Evolutionary conservation across 2,113 vertebrate genomes (phyloP), one percentile per base, ranked within the genome.

Genomic region (Clarias macrocephalus): DNA sequence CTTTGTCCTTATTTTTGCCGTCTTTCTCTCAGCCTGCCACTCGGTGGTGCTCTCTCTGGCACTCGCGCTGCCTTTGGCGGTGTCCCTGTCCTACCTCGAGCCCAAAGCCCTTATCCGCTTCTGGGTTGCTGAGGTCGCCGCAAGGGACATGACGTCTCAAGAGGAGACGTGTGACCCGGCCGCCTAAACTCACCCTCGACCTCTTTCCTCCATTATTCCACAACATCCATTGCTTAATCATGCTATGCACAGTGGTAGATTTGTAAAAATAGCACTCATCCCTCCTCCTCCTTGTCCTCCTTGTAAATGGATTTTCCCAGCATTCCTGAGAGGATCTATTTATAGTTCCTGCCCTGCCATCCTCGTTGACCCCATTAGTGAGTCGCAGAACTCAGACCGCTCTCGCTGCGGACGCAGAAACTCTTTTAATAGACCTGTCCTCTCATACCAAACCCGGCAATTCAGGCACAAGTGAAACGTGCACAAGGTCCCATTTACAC

Each of bases 61-160:
- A 83, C 93, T 98, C 91, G 97, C 97, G 88, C 94, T 98, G 89
- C 97, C 97, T 92, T 96, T 99, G 0, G 97, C 97, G 91, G 92
- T 99, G 87, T 97, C 96, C 62, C 95, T 99, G 87, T 99, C 96
- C 92, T 99, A 97, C 91, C 94, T 99, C 86, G 97, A 99, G 95
- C 96, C 94, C 73, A 94, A 96, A 90, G 94, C 92, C 23, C 92
- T 95, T 60, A 90, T 73, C 1, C 85, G 57, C 30, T 85, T 86
- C 57, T 82, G 84, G 54, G 60, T 82, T 9, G 30, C 57, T 0
- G 84, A 81, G 75, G 83, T 81, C 65, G 7, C 1, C 3, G 70
- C 76, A 19, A 59, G 18, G 3, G 37, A 89, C 28, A 48, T 23
- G 0, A 72, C 68, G 37, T 37, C 84, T 33, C 95, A 94, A 90